Conservation (phyloP, 2,113 vertebrate genomes). For the Percina caprodes region DNA sequence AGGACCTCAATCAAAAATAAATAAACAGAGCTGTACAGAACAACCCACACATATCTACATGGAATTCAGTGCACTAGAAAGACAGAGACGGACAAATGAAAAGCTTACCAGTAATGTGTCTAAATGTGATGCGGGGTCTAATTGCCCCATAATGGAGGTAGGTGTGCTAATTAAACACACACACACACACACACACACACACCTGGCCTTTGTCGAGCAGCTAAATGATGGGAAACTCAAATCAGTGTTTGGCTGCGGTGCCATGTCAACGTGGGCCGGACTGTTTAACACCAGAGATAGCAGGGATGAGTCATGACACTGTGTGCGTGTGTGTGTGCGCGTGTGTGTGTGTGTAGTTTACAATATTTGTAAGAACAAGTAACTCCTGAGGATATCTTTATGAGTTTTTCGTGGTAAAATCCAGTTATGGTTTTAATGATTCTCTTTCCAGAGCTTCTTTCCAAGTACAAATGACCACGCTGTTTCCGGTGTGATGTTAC, state of each 20-base stretch:
- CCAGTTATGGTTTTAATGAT: slow-evolving; percentile 14
- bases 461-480: slow-evolving; percentile 9
- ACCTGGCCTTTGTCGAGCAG: slow-evolving; percentile 38
- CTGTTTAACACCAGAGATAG: slow-evolving; percentile 38
- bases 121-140: slow-evolving; percentile 57
- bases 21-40: slow-evolving; percentile 10
- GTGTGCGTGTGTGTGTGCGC: slow-evolving; percentile 23
- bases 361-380: background rate
- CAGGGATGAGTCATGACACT: slow-evolving; percentile 32
- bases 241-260: slow-evolving; percentile 26
- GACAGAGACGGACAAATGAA: slow-evolving; percentile 9
- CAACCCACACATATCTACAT: background rate
- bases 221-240: slow-evolving; percentile 55
- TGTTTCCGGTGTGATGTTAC: slow-evolving; percentile 18
- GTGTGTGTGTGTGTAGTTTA: slow-evolving; percentile 14
- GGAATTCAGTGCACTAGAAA: background rate
- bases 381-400: background rate
- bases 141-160: slow-evolving; percentile 60
- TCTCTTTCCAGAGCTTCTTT: background rate
- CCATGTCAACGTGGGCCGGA: slow-evolving; percentile 32
- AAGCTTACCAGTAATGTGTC: slow-evolving; percentile 27
- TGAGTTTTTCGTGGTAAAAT: background rate
- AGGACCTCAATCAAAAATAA: slow-evolving; percentile 21
- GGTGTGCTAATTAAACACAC: slow-evolving; percentile 65
- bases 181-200: slow-evolving; percentile 15